Base-by-base conservation (phyloP, 2,113 vertebrate genomes). In the Acrocephalus arundinaceus region DNA sequence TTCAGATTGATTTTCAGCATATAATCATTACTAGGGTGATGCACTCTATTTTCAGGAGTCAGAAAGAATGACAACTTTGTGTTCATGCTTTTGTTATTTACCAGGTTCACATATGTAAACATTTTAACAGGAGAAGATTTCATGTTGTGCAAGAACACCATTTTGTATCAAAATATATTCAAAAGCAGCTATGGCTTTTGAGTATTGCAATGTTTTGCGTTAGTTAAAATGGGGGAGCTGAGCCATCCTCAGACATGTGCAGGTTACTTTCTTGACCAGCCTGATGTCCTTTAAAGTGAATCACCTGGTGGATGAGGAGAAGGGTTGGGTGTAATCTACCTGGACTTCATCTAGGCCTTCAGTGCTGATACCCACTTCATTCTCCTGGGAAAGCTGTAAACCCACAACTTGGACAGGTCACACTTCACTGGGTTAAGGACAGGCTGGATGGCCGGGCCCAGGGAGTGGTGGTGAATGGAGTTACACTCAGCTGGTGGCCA, bases 381-480 rank as follows among this genome's bases (percentile, higher is more conserved):
- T 65, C 17, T 49, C 25, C 35, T 35, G 58, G 43, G 17, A 57
- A 79, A 43, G 6, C 25, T 43, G 31, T 25, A 23, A 72, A 5
- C 5, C 10, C 35, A 35, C 11, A 30, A 3, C 13, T 12, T 43
- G 24, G 15, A 11, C 16, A n/a, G 30, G 11, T 11, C 49, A 31
- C 1, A 1, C 17, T 41, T 55, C 25, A 2, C 5, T 65, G 43
- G 25, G 17, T 17, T 41, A 18, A 31, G 43, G 17, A 31, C 1
- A 2, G 16, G 9, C 49, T 49, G 25, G 35, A 27, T 31, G 25
- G 21, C 16, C 18, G 4, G 31, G 9, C 12, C 30, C 30, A 43
- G 17, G 25, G 6, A 30, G n/a, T 1, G 6, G 11, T 57, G 41
- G 9, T 13, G 9, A 35, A 22, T 21, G 21, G 49, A 22, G 9